Evolutionary conservation across 1,140 invertebrate genomes (phyloP).

Genomic region (Drosophila saltans): DNA sequence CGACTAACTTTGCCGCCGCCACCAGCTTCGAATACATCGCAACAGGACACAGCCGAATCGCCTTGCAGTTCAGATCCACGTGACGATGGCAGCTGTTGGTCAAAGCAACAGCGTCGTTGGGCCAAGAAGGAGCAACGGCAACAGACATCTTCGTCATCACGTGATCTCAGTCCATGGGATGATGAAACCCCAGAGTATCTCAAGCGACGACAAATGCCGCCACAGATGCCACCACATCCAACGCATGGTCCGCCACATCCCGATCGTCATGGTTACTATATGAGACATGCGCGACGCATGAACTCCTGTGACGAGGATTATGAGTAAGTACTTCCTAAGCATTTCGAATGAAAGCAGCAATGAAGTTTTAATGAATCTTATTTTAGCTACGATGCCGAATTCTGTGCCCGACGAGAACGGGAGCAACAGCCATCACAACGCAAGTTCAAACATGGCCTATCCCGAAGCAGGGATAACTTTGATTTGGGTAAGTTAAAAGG

Average conservation of each 20-base stretch:
- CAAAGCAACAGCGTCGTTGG: slow-evolving; percentile 69
- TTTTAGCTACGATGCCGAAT: slow-evolving; percentile 76
- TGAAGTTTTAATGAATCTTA: neutral
- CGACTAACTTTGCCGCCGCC: slow-evolving; percentile 64
- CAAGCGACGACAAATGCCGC: slow-evolving; percentile 52
- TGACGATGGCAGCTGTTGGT: slow-evolving; percentile 83
- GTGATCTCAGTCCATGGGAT: slow-evolving; percentile 89
- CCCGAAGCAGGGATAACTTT: slow-evolving; percentile 78
- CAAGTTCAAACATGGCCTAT: slow-evolving; percentile 75
- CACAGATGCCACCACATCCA: slow-evolving; percentile 32
- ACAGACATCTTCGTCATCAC: slow-evolving; percentile 87
- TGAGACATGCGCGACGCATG: slow-evolving; percentile 75
- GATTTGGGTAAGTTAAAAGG: slow-evolving; percentile 56
- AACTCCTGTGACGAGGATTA: slow-evolving; percentile 84
- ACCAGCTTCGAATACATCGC: slow-evolving; percentile 77
- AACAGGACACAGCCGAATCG: slow-evolving; percentile 85
- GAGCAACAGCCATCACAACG: slow-evolving; percentile 60
- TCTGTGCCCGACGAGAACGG: slow-evolving; percentile 66
- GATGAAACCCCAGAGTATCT: slow-evolving; percentile 85
- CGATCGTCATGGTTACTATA: slow-evolving; percentile 77
- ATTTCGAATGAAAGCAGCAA: too few relatives aligned
- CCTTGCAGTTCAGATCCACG: slow-evolving; percentile 91
- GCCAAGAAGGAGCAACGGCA: slow-evolving; percentile 82
- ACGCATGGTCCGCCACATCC: slow-evolving; percentile 31
- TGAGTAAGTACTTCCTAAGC: slow-evolving; percentile 75